Evolutionary conservation across 2,888 invertebrate species (phyloP), one percentile per base, ranked within the genome.

Genomic region (Ochlodes sylvanus): DNA sequence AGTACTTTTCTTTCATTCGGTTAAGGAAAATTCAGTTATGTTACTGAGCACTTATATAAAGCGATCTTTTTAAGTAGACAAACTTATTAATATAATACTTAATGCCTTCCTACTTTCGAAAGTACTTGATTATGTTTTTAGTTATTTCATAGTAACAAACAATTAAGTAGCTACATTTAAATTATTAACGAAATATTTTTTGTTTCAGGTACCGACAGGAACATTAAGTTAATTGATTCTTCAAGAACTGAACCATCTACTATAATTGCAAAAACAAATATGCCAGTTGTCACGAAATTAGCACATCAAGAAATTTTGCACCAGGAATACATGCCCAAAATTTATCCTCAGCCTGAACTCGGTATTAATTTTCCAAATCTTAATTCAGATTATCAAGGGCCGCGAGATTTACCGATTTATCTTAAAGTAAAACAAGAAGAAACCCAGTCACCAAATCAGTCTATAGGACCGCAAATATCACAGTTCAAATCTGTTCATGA

Each of bases 131-230:
- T 12, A 1, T 27, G 2, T 27, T 5, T 0, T 10, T 19, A 12
- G 7, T 7, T 15, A 17, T 52, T 52, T 12, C 52, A 52, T 19
- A 50, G 50, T 21, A 14, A 50, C 7, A 44, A 15, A 0, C 7
- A 44, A 2, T 15, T 3, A n/a, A n/a, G n/a, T n/a, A n/a, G n/a
- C n/a, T n/a, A 15, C 44, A 50, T 19, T 50, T 19, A 50, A 19
- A 50, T 50, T 7, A 19, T 3, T 19, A 1, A 1, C 3, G 50
- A 12, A 50, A 50, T n/a, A 21, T 55, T 38, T 44, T 42, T 63
- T 58, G 21, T 58, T 58, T 44, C 55, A 63, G 63, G 10, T 41
- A 55, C 44, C 32, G 32, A 38, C 5, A 21, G 10, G 19, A 19
- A 52, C 2, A 38, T 1, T 21, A 62, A 52, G 34, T 52, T 62